A percentile compares a stretch with the other conserved stretches of the same genome.
These are phyloP conservation scores for Hypotaenidia okinawae DNA, from an alignment of 2,797 vertebrate species.

Conservation along the genomic window DNA sequence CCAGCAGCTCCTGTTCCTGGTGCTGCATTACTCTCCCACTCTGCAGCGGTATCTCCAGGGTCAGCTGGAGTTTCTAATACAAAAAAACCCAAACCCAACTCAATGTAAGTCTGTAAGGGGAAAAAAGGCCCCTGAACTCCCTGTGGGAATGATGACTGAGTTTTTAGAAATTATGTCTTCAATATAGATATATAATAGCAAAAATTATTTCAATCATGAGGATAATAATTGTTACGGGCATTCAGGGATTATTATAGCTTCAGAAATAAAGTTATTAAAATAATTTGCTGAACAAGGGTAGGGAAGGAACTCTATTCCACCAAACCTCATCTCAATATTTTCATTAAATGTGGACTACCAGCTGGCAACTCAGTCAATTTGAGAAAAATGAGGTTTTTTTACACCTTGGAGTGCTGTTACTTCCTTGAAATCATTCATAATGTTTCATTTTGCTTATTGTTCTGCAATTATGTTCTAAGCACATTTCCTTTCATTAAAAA, in stretches of 20 bases:
- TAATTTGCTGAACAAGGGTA: conserved; percentile 18
- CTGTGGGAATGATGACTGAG: neutral
- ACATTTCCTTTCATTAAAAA: neutral
- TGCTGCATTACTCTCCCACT: neutral
- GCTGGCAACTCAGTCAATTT: neutral
- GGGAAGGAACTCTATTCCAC: neutral
- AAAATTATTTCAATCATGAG: neutral
- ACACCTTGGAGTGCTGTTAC: neutral
- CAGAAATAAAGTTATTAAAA: conserved; percentile 2
- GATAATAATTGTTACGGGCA: neutral
- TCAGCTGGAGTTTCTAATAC: neutral
- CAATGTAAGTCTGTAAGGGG: neutral
- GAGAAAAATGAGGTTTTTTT: conserved; percentile 28
- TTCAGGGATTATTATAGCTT: neutral
- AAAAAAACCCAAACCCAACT: neutral
- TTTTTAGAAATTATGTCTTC: conserved; percentile 2
- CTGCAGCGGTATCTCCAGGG: neutral
- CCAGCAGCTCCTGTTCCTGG: neutral
- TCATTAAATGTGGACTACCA: neutral
- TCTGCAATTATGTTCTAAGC: neutral
- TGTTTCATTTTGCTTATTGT: neutral
- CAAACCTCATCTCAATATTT: neutral
- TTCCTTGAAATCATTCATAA: neutral
- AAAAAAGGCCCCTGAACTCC: neutral
- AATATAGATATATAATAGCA: neutral